A percentile compares a stretch with the other conserved stretches of the same genome.
Evolutionary conservation across 1,140 invertebrate genomes (phyloP).

Genomic region (Zaprionus camerounensis): DNA sequence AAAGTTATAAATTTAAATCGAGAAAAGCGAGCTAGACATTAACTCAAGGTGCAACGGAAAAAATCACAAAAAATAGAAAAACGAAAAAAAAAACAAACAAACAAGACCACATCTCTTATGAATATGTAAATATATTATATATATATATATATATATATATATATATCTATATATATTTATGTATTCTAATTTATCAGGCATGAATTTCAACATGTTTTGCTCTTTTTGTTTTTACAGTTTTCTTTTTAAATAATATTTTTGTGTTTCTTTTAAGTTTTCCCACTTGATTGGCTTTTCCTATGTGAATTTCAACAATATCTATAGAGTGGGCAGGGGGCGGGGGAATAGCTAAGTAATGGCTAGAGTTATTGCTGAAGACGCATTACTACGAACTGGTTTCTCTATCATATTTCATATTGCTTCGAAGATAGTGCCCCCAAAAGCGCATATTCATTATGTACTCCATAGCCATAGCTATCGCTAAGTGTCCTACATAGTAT

Average conservation of each 20-base stretch:
- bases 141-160: constrained; percentile 26
- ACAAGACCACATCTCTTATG: constrained; percentile 33
- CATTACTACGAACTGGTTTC: constrained; percentile 14
- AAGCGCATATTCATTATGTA: constrained; percentile 19
- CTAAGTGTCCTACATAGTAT: constrained; percentile 3
- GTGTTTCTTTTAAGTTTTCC: constrained; percentile 18
- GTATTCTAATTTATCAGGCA: constrained; percentile 61
- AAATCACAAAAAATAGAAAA: constrained; percentile 59
- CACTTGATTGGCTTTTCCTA: constrained; percentile 70
- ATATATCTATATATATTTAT: constrained; percentile 40
- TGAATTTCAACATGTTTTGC: constrained; percentile 50
- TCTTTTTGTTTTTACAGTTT: constrained; percentile 61
- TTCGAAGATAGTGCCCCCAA: neutral
- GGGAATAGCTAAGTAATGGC: constrained; percentile 9
- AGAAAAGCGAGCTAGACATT: constrained; percentile 63
- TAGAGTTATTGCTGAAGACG: constrained; percentile 25
- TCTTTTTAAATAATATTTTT: constrained; percentile 52
- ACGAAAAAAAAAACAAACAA: constrained; percentile 18
- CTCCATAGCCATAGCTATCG: constrained; percentile 19
- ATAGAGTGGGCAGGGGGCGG: constrained; percentile 34
- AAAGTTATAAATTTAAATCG: constrained; percentile 60
- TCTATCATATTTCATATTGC: neutral
- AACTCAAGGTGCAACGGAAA: constrained; percentile 72
- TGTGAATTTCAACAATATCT: constrained; percentile 70
- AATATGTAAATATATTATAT: constrained; percentile 36